Base-by-base conservation (phyloP, 2,888 invertebrate genomes). In the Xestoiulus laeticollis region DNA sequence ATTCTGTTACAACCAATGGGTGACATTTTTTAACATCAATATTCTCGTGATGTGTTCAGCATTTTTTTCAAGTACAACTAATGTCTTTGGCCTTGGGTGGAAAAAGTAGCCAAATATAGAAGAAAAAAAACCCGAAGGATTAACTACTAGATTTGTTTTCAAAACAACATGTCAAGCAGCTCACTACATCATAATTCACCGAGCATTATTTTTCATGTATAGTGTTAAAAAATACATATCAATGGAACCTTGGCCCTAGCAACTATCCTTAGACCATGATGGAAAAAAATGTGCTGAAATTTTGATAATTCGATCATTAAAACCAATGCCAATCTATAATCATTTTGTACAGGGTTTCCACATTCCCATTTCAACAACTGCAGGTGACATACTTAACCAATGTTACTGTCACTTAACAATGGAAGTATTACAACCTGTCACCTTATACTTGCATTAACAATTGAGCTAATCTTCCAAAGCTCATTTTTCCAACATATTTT, bases 1-100 rank as follows among this genome's bases (percentile, higher is more conserved):
- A 68, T 68, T 68, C 10, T 22, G 68, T 68, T 68, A 68, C 68
- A 68, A 26, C 68, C 68, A 68, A 68, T 68, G 26, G 68, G 22
- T 68, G 22, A 68, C 26, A 68, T 68, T 68, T 68, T 68, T 68
- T n/a, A 1, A 12, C 68, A 68, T 68, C 68, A 68, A 26, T 68
- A 68, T 68, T 68, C 68, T 68, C 10, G 26, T 22, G 68, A 26
- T 68, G 68, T 68, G 68, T 68, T 68, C 22, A 68, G 8, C 22
- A n/a, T 59, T 26, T 68, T 53, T 59, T 68, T n/a, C 22, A 22
- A 38, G 38, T 38, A 68, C 22, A 26, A 68, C 68, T 26, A 22
- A 68, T 68, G 5, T 22, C 68, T 26, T 8, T 68, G 68, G 26
- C 68, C 68, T 68, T 68, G 68, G 68, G 8, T 2, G 16, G n/a